A percentile compares a stretch with the other conserved stretches of the same genome.
phyloP scores from a whole-genome alignment of 1,140 invertebrate genomes.

The Bactericera cockerelli region DNA sequence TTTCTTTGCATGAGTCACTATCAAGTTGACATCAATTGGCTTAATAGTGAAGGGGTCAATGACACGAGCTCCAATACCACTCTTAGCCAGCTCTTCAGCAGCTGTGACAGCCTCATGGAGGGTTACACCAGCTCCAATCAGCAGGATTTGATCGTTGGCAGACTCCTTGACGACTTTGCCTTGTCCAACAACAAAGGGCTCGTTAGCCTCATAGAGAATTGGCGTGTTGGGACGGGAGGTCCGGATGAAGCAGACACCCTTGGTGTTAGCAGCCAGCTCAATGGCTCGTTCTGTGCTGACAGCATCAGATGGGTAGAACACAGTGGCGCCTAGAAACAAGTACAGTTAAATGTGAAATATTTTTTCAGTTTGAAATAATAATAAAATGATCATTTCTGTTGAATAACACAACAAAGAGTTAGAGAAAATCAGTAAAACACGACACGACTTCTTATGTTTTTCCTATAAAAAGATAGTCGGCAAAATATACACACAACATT shows the following conservation, averaged over 20 bases:
- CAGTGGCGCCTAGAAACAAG: constrained; percentile 51
- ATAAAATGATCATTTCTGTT: too few species aligned
- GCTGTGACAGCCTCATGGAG: constrained; percentile 80
- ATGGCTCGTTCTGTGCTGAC: constrained; percentile 84
- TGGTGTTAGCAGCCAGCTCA: constrained; percentile 89
- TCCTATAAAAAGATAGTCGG: too few species aligned
- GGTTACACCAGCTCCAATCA: constrained; percentile 88
- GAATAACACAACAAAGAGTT: too few species aligned
- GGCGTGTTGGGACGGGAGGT: constrained; percentile 82
- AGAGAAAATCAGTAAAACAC: too few species aligned
- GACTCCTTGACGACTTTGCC: constrained; percentile 63
- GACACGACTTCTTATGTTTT: too few species aligned
- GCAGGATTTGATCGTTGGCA: constrained; percentile 56
- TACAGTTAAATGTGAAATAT: background rate
- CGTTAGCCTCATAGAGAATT: constrained; percentile 77
- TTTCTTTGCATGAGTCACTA: constrained; percentile 62
- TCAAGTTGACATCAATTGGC: constrained; percentile 68
- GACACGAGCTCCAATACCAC: constrained; percentile 56
- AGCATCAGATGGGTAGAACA: constrained; percentile 95
- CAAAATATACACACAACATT: too few species aligned
- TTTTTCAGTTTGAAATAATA: background rate
- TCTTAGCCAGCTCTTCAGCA: constrained; percentile 52
- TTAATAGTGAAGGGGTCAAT: constrained; percentile 93
- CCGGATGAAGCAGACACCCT: constrained; percentile 90
- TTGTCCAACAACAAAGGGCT: constrained; percentile 64